phyloP scores from a whole-genome alignment of 2,113 vertebrate species.

The Clupea harengus region DNA sequence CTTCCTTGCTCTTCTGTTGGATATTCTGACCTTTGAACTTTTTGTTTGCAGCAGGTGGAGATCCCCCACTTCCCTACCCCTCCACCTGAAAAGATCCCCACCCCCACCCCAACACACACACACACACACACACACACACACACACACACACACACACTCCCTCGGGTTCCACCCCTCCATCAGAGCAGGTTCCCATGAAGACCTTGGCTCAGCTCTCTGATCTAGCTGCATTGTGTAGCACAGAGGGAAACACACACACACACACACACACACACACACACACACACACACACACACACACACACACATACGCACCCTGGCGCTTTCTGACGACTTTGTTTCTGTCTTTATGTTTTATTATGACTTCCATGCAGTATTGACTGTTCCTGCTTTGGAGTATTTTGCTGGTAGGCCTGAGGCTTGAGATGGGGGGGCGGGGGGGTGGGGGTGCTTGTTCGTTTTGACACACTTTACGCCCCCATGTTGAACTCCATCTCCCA shows the following conservation, averaged over 20 bases:
- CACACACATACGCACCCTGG: conserved; percentile 60
- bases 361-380: conserved; percentile 74
- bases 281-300: too few relatives aligned
- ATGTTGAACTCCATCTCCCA: conserved; percentile 78
- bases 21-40: conserved; percentile 55
- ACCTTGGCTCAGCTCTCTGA: conserved; percentile 55
- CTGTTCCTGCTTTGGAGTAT: conserved; percentile 80
- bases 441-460: conserved; percentile 60
- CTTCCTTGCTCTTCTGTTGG: conserved; percentile 43
- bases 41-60: conserved; percentile 66
- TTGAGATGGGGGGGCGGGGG: conserved; percentile 66
- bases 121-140: conserved; percentile 7
- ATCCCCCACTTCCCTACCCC: conserved; percentile 37
- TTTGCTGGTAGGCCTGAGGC: conserved; percentile 71
- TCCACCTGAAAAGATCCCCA: conserved; percentile 54
- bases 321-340: conserved; percentile 52
- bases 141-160: conserved; percentile 11
- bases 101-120: conserved; percentile 44
- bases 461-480: conserved; percentile 81
- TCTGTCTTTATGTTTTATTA: conserved; percentile 53
- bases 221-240: conserved; percentile 77
- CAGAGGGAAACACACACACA: conserved; percentile 25
- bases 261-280: too few relatives aligned
- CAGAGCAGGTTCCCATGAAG: background rate
- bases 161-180: conserved; percentile 56